Evolutionary conservation across 2,113 vertebrate species (phyloP).

Genomic region (Helogale parvula): DNA sequence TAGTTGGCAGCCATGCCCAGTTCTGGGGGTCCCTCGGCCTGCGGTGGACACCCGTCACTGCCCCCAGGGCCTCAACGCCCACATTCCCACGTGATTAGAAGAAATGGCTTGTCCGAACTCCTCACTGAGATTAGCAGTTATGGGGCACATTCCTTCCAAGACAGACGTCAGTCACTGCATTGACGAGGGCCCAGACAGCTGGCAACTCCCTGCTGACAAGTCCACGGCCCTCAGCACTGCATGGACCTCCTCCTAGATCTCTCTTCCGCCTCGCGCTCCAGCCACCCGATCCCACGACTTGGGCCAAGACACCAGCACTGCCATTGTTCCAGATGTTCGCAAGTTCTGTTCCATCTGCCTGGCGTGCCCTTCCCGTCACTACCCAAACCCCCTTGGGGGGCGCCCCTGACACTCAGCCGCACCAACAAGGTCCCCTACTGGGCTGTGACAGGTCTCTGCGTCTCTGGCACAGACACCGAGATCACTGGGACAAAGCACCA

Average conservation of each 20-base stretch:
- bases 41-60: constrained; percentile 39
- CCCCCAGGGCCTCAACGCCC: neutral
- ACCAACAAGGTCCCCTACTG: neutral
- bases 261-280: neutral
- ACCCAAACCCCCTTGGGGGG: neutral
- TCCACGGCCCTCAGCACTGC: neutral
- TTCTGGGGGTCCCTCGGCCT: neutral
- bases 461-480: neutral
- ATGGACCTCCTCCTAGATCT: neutral
- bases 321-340: neutral
- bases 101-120: constrained; percentile 82
- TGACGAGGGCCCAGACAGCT: constrained; percentile 71
- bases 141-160: constrained; percentile 69
- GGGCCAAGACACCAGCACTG: neutral
- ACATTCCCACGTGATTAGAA: constrained; percentile 79
- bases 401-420: neutral
- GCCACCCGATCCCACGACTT: neutral
- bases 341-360: neutral
- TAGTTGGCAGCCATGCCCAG: constrained; percentile 37
- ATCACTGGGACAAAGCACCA: neutral
- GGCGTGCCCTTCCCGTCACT: neutral
- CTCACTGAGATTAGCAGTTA: constrained; percentile 82
- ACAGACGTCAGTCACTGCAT: constrained; percentile 65
- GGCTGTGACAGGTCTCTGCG: neutral
- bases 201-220: constrained; percentile 46